Base-by-base conservation (phyloP, 2,888 invertebrate genomes). In the Drosophila greeni region DNA sequence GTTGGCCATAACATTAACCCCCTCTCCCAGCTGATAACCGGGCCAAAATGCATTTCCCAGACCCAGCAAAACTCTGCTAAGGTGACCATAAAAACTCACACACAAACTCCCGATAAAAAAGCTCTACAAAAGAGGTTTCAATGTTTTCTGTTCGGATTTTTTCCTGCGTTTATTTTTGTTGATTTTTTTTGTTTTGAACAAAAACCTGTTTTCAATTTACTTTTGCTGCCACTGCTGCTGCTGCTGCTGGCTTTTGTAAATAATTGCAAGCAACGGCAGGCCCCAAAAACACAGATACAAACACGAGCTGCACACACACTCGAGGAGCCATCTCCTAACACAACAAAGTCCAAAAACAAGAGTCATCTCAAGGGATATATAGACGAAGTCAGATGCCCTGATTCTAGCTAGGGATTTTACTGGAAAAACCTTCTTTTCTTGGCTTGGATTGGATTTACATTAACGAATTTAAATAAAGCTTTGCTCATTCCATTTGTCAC, bases 91-190 rank as follows among this genome's bases (percentile, higher is more conserved):
- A 55, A 67, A 48, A 65, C 24, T 58, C 51, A 68, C 57, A 53
- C 42, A 60, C 59, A 61, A 60, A 72, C 72, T 47, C 18, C 69
- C 69, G 61, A 33, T 73, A 82, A 75, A 84, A 82, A 81, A 79
- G 71, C 80, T 82, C 70, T 71, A 81, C 74, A 77, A 78, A 79
- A 84, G 80, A 84, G 80, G 82, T 80, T 80, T 81, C 81, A 81
- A 84, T 84, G 82, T 74, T 71, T 67, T 72, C 65, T 42, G 65
- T 66, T 43, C 37, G 59, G 33, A 47, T 23, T 37, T 60, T 39
- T 64, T 47, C 45, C 45, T 31, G 20, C 31, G 20, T 20, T 31
- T 31, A 29, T 14, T 29, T 76, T 11, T 29, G 29, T 29, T 9
- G 9, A 29, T 29, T 29, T 71, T 74, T 34, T n/a, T n/a, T 24